A percentile compares a stretch with the other conserved stretches of the same genome.
Conservation (phyloP, 2,888 invertebrate genomes). For the Allolobophora icterica region DNA sequence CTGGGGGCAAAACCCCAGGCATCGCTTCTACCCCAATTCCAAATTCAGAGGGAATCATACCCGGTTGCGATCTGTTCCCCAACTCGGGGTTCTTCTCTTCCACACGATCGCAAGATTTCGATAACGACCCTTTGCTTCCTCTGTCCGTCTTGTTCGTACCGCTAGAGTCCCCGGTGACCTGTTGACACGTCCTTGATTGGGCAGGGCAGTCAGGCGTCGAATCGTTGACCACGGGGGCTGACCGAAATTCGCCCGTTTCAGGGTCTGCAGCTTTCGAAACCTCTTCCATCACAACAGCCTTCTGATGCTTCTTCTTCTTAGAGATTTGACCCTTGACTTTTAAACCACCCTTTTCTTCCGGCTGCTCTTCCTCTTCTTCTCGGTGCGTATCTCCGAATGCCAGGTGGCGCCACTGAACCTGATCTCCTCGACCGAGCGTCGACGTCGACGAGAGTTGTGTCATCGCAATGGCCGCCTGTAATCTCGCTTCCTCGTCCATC, state of each 20-base stretch:
- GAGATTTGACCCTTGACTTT: no score
- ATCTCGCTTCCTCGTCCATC: not conserved
- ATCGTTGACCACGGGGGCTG: not conserved
- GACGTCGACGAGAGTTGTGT: not conserved
- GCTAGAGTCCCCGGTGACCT: not conserved
- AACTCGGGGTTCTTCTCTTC: not conserved
- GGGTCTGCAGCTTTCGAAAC: not conserved
- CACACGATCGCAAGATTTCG: not conserved
- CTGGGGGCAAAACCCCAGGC: not conserved
- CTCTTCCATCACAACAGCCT: not conserved
- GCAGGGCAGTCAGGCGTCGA: not conserved
- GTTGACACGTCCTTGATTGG: not conserved
- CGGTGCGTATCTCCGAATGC: not conserved
- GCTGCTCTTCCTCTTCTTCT: not conserved
- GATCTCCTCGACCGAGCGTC: not conserved
- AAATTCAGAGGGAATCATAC: not conserved
- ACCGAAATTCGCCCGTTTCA: not conserved
- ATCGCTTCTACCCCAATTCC: not conserved
- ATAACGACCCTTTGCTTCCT: not conserved
- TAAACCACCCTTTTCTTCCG: no score
- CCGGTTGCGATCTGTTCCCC: not conserved
- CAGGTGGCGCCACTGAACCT: not conserved
- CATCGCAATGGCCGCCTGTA: conserved; percentile 27
- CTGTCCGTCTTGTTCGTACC: not conserved
- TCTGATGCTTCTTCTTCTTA: not conserved